Evolutionary conservation across 2,797 vertebrate species (phyloP), one percentile per base, ranked within the genome.

Genomic region (Mormyrops boulengeri): DNA sequence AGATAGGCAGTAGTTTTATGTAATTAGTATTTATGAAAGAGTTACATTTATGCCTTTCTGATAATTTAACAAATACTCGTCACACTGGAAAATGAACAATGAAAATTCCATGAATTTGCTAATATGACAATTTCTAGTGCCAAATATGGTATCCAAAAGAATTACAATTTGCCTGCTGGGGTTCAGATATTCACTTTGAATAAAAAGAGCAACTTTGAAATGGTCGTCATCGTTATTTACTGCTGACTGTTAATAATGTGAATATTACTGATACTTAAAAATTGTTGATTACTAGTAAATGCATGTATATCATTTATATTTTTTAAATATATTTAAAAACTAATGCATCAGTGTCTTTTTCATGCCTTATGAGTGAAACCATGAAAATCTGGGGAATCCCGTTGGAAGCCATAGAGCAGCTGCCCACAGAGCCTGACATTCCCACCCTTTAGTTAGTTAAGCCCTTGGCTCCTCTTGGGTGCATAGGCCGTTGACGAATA

Each of bases 231-330:
- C 30, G 17, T 38, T 73, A 73, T 73, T 73, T 73, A 73, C 66
- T 73, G 66, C 66, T 38, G 66, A 38, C 30, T 73, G 66, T 73
- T 73, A 73, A 73, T 38, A 73, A 73, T 73, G 66, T 73, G 66
- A 73, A 73, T 73, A 73, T 38, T 73, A 38, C 38, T 73, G 66
- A 73, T 38, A 17, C 30, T 38, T 34, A 38, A 34, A 69, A 88
- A 90, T 91, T 91, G 90, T 88, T 89, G 91, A 92, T 88, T 88
- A 93, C 92, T 94, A 94, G 77, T 90, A 91, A 94, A 93, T 95
- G 66, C 66, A 73, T 73, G 66, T 73, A 73, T 38, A 73, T 73
- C 30, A 17, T 73, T 73, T 38, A 73, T 73, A 73, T 73, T 73
- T 73, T 73, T 73, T 34, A 38, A 73, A 73, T 73, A 73, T 73